A percentile compares a stretch with the other conserved stretches of the same genome.
Evolutionary conservation across 2,888 invertebrate species (phyloP).

Genomic region (Hypolimnas misippus): DNA sequence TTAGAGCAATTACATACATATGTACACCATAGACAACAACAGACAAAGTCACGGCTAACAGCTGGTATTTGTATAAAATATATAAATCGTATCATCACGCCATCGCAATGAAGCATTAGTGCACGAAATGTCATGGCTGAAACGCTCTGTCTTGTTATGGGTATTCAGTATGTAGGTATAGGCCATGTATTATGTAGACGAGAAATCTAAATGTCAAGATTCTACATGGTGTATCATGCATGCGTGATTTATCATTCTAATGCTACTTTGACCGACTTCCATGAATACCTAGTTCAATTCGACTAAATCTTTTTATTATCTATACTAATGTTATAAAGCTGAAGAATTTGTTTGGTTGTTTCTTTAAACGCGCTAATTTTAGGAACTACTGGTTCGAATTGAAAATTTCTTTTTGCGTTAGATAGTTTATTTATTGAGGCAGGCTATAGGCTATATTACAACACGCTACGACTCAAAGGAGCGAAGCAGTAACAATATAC

Average conservation of each 20-base stretch:
- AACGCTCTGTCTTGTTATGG: not conserved
- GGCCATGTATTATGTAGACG: slow-evolving; percentile 37
- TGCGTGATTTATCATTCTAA: slow-evolving; percentile 22
- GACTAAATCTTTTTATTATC: no score
- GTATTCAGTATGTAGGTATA: slow-evolving; percentile 15
- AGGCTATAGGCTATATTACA: no score
- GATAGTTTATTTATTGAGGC: no score
- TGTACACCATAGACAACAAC: not conserved
- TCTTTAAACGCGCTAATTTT: no score
- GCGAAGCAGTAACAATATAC: no score
- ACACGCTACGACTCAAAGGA: no score
- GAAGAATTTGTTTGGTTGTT: no score
- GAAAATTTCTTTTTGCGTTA: no score
- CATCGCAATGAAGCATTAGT: slow-evolving; percentile 9
- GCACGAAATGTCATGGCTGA: slow-evolving; percentile 43
- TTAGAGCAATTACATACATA: not conserved
- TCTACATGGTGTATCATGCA: not conserved
- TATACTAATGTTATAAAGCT: no score
- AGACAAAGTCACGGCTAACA: not conserved
- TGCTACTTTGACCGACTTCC: not conserved
- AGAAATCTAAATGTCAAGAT: slow-evolving; percentile 41
- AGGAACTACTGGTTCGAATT: no score
- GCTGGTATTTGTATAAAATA: slow-evolving; percentile 24
- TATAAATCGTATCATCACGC: slow-evolving; percentile 30
- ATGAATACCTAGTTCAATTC: not conserved